Evolutionary conservation across 23 tunicate species (phyloP).

Genomic region (Ascidia mentula): DNA sequence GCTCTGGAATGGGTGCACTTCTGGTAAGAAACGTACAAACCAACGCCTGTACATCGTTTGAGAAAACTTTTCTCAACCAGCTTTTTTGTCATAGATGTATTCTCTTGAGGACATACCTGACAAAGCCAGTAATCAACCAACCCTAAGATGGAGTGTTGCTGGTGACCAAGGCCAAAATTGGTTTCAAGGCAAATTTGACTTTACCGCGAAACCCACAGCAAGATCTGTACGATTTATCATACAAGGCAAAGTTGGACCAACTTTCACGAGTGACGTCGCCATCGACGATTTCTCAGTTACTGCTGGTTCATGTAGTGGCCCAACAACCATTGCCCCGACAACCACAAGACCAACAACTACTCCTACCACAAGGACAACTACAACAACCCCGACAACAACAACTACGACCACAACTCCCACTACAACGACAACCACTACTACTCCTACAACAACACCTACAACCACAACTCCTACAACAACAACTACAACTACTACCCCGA

Average conservation of each 20-base stretch:
- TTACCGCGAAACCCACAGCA: conserved; percentile 11
- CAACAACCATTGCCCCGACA: not conserved
- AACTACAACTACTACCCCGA: conserved; percentile 31
- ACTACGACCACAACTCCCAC: conserved; percentile 31
- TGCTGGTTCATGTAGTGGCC: conserved; percentile 44
- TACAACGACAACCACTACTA: conserved; percentile 16
- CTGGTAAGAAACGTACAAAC: conserved; percentile 43
- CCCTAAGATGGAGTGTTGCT: conserved; percentile 19
- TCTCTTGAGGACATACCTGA: conserved; percentile 47
- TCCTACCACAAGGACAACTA: conserved; percentile 27
- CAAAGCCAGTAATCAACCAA: not conserved
- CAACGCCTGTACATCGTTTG: no score
- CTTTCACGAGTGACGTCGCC: conserved; percentile 91
- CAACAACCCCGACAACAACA: conserved; percentile 32
- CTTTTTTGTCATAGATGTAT: conserved; percentile 33
- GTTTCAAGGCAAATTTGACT: conserved; percentile 38
- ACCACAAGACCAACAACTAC: conserved; percentile 41
- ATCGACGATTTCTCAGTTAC: conserved; percentile 64
- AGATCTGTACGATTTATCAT: conserved; percentile 50
- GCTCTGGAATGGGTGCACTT: conserved; percentile 75
- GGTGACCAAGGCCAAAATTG: conserved; percentile 81
- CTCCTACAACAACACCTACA: conserved; percentile 28
- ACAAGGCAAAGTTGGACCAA: conserved; percentile 76
- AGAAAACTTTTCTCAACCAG: no score
- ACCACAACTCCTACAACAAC: conserved; percentile 43